Conservation (phyloP, 2,888 invertebrate genomes). For the Myopa testacea region DNA sequence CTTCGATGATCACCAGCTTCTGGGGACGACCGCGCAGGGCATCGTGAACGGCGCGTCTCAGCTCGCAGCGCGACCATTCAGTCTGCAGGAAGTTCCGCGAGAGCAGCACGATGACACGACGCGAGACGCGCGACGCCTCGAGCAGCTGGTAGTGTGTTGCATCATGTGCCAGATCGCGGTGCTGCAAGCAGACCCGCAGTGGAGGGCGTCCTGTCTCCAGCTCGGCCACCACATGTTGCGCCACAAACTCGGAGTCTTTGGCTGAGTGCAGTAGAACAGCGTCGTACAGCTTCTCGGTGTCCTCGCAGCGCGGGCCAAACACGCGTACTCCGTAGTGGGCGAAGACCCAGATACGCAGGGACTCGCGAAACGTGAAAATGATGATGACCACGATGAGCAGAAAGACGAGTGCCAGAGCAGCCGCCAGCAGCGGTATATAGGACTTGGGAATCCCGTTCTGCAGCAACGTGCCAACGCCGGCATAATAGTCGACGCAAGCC, state of each 20-base stretch:
- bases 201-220: conserved; percentile 82
- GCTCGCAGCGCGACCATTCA: conserved; percentile 93
- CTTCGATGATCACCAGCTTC: conserved; percentile 90
- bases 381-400: conserved; percentile 81
- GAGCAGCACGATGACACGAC: conserved; percentile 86
- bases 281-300: conserved; percentile 88
- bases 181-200: conserved; percentile 88
- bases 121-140: conserved; percentile 88
- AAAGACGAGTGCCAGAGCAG: conserved; percentile 81
- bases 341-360: conserved; percentile 87
- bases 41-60: conserved; percentile 90
- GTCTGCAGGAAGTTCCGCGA: conserved; percentile 92
- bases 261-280: conserved; percentile 93
- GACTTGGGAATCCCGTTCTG: conserved; percentile 84
- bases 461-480: conserved; percentile 80
- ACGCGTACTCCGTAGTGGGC: conserved; percentile 87
- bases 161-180: conserved; percentile 85
- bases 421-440: conserved; percentile 86
- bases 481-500: conserved; percentile 85
- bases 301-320: conserved; percentile 81
- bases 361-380: conserved; percentile 86
- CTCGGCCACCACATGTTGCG: conserved; percentile 86
- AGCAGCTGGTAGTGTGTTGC: conserved; percentile 73
- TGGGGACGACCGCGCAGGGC: conserved; percentile 86
- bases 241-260: conserved; percentile 90